Base-by-base conservation (phyloP, 2,888 invertebrate genomes). In the Dicyrtomina minuta region DNA sequence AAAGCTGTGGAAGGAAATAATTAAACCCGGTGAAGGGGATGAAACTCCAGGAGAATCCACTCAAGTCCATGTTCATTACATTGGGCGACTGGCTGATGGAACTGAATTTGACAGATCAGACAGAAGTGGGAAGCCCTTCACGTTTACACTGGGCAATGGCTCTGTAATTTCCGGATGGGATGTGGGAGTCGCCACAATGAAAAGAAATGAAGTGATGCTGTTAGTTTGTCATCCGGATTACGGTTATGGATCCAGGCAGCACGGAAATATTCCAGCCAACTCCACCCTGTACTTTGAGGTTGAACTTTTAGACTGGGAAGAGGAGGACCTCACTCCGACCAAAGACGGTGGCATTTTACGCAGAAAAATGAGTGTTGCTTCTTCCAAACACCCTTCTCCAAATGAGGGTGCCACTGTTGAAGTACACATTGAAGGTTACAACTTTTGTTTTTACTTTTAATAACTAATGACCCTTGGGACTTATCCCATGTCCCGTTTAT, bases 141-240 rank as follows among this genome's bases (percentile, higher is more conserved):
- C 89, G 79, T 98, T 98, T 81, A 86, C 87, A 75, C 84, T 98
- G 58, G 95, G 94, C 72, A 89, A 89, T 87, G 91, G 88, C 0
- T 83, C 83, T 64, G 95, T 96, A 1, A 96, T 97, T 74, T 92
- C 91, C 84, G 95, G 90, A 83, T 98, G 96, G 92, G 97, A 98
- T 80, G 86, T 93, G 75, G 96, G 95, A 33, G 90, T 98, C 17
- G 90, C 92, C 0, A 90, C 93, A 0, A 98, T 99, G 98, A 92
- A 90, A 82, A 89, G 89, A 78, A 92, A 93, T 0, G 96, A 97
- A 83, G 85, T 90, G 64, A 90, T 92, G 59, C 84, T 88, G 65
- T 83, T 98, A 61, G 92, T 90, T 0, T 94, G 96, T 83, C 88
- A 89, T 62, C 86, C 96, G 0, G 89, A 93, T 71, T 97, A 95